Base-by-base conservation (phyloP, 1,140 invertebrate genomes). In the Nymphalis io region DNA sequence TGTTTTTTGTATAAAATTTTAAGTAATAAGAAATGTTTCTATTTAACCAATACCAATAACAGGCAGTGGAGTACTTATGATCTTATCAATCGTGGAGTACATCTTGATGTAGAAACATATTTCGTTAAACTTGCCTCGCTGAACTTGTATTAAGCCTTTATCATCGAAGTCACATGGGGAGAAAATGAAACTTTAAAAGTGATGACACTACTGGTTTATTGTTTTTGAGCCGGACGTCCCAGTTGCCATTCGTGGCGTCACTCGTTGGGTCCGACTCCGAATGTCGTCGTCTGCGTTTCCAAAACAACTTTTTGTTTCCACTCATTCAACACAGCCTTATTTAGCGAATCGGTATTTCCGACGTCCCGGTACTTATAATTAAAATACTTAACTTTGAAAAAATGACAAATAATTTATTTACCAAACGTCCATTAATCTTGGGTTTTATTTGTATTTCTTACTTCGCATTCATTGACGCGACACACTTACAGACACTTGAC, bases 221-320 rank as follows among this genome's bases (percentile, higher is more conserved):
- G 15, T 40, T 39, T 39, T 53, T 23, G n/a, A 39, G 33, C 61
- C 33, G 61, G 61, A 53, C 27, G 61, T 39, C 46, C 48, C 48
- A 20, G 48, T 60, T 61, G 61, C 40, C 42, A 33, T 4, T 23
- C 23, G 23, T 51, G 51, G 51, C 21, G 21, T 15, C 51, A 12
- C 11, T 27, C 18, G 6, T n/a, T 27, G 51, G 20, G 10, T 21
- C 21, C 23, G 51, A 27, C 21, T 53, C 51, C 23, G 51, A 27
- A 1, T 60, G 40, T 38, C 42, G 40, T 21, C n/a, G 39, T n/a
- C 39, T 23, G 55, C 60, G 60, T 68, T 73, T 68, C 65, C 71
- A 61, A 68, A 68, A 68, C 71, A 68, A 68, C 71, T 73, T 73
- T 73, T 73, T 73, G 66, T 68, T 67, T 33, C 10, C 46, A 39